Evolutionary conservation across 1,140 invertebrate species (phyloP).

Genomic region (Rhopalosiphum padi): DNA sequence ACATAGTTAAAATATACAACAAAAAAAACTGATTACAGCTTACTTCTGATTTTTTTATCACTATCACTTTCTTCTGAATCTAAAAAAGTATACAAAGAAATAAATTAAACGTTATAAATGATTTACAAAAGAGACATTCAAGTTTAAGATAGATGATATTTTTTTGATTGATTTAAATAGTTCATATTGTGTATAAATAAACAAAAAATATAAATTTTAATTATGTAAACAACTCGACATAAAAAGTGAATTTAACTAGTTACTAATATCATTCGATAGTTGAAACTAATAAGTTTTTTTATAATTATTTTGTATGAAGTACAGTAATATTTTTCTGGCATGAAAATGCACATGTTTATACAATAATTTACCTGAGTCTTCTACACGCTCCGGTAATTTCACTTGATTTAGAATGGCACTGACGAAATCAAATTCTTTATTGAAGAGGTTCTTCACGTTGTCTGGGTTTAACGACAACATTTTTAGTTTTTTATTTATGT

Average conservation of each 20-base stretch:
- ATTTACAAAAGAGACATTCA: neutral
- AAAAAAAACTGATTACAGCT: neutral
- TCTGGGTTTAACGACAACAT: slow-evolving; percentile 31
- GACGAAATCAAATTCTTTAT: slow-evolving; percentile 48
- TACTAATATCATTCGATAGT: neutral
- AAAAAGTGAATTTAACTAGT: neutral
- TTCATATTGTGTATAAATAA: neutral
- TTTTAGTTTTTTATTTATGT: neutral
- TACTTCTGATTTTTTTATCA: slow-evolving; percentile 41
- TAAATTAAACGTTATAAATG: neutral
- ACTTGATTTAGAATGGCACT: slow-evolving; percentile 27
- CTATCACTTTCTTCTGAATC: slow-evolving; percentile 40
- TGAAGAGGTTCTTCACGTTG: slow-evolving; percentile 12
- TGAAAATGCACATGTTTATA: neutral
- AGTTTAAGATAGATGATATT: neutral
- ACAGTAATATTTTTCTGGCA: neutral
- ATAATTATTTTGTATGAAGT: neutral
- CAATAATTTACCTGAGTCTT: slow-evolving; percentile 46
- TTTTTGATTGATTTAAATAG: too few relatives aligned
- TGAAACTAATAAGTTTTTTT: neutral
- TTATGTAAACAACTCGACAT: neutral
- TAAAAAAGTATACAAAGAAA: neutral
- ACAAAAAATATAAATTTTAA: neutral
- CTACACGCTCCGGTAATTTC: slow-evolving; percentile 30
- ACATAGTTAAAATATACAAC: neutral